Percentiles rank a stretch among this genome's conserved stretches.
Conservation (phyloP, 2,888 invertebrate genomes). For the Seira musarum region DNA sequence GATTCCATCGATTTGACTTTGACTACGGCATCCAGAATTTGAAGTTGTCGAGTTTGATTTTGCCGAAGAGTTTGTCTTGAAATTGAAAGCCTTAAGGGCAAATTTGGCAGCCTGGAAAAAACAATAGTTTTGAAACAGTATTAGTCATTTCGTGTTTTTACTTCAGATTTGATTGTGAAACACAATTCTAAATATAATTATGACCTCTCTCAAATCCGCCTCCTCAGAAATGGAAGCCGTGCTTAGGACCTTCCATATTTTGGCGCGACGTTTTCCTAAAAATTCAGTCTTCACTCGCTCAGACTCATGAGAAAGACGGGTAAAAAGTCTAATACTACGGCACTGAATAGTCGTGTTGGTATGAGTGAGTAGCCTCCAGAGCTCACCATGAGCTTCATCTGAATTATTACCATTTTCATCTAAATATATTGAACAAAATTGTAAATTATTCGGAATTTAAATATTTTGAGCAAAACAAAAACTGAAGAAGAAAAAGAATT, state of each 20-base stretch:
- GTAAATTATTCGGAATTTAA: no score
- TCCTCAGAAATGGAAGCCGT: constrained; percentile 49
- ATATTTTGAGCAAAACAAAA: no score
- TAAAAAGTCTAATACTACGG: constrained; percentile 75
- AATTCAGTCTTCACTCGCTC: constrained; percentile 58
- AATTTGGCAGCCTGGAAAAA: constrained; percentile 60
- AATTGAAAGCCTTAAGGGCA: constrained; percentile 44
- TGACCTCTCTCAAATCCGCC: constrained; percentile 41
- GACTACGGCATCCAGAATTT: constrained; percentile 24
- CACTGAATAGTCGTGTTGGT: constrained; percentile 73
- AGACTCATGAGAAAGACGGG: constrained; percentile 62
- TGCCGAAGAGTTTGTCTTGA: constrained; percentile 11
- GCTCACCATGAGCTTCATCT: constrained; percentile 70
- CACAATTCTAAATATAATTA: background rate
- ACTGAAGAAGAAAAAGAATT: no score
- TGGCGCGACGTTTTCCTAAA: constrained; percentile 36
- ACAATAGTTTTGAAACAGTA: background rate
- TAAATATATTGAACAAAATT: constrained; percentile 16
- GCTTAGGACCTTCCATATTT: constrained; percentile 59
- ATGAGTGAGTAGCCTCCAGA: constrained; percentile 71
- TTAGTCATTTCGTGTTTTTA: no score
- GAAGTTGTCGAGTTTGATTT: constrained; percentile 25
- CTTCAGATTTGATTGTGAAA: no score
- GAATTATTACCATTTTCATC: constrained; percentile 39
- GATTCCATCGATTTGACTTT: background rate